phyloP scores from a whole-genome alignment of 2,797 vertebrate species.

The Microctenopoma steveboyesi region DNA sequence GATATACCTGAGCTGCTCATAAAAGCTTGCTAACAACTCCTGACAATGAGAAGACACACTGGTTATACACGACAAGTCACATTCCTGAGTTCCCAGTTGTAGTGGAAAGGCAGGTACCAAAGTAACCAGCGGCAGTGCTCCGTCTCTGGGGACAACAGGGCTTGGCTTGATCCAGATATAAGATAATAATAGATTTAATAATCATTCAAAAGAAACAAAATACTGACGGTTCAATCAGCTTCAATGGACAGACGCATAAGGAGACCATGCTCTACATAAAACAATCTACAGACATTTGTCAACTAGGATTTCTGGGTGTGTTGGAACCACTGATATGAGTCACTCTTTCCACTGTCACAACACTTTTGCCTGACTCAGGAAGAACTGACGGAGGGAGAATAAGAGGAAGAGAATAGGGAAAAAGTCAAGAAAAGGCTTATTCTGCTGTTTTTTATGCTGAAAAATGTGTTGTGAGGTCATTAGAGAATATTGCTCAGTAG shows the following conservation, averaged over 20 bases:
- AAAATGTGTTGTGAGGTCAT: slow-evolving; percentile 23
- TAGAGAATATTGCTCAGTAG: background rate
- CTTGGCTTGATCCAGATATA: background rate
- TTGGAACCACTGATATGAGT: slow-evolving; percentile 27
- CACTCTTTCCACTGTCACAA: slow-evolving; percentile 46
- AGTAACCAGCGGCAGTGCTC: background rate
- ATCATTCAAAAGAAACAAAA: background rate
- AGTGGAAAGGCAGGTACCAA: slow-evolving; percentile 1
- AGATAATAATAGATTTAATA: background rate
- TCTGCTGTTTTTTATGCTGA: slow-evolving; percentile 25
- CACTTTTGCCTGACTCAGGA: slow-evolving; percentile 27
- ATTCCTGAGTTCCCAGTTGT: slow-evolving; percentile 52
- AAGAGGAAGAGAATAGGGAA: slow-evolving; percentile 14
- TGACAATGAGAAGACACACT: slow-evolving; percentile 23
- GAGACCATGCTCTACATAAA: background rate
- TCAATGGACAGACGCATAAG: background rate
- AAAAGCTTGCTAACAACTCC: background rate
- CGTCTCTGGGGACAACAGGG: background rate
- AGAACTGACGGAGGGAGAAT: slow-evolving; percentile 10
- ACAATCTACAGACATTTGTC: background rate
- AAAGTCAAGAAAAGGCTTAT: slow-evolving; percentile 27
- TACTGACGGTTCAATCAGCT: background rate
- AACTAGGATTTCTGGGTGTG: background rate
- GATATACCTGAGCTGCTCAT: background rate
- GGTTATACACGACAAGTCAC: slow-evolving; percentile 58